Evolutionary conservation across 2,113 vertebrate genomes (phyloP).

Genomic region (Caranx ignobilis): DNA sequence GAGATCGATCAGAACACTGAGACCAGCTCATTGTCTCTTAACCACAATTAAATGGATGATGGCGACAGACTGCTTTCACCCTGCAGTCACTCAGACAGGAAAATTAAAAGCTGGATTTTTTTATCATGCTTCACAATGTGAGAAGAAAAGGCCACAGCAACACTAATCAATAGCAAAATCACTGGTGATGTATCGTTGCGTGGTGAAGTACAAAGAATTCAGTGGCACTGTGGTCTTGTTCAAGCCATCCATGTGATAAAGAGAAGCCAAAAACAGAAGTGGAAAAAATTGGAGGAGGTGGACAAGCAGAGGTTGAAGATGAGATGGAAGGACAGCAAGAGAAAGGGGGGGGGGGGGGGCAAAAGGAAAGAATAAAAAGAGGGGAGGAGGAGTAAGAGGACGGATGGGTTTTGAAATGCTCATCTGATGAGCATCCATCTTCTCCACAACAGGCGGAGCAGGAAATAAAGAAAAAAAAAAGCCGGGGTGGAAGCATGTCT

Average conservation of each 20-base stretch:
- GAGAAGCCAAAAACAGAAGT: constrained; percentile 15
- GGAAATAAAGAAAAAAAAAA: constrained; percentile 58
- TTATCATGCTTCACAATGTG: neutral
- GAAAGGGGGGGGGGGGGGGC: constrained; percentile 25
- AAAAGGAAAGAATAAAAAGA: constrained; percentile 36
- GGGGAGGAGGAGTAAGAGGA: constrained; percentile 44
- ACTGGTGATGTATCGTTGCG: neutral
- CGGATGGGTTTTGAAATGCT: constrained; percentile 62
- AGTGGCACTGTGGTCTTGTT: constrained; percentile 20
- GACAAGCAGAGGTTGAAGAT: constrained; percentile 44
- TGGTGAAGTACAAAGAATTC: constrained; percentile 14
- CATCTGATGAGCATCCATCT: constrained; percentile 58
- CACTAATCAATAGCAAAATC: constrained; percentile 12
- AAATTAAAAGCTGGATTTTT: constrained; percentile 27
- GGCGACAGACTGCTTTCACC: constrained; percentile 37
- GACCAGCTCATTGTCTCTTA: constrained; percentile 73
- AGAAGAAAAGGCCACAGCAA: constrained; percentile 32
- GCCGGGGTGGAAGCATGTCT: constrained; percentile 63
- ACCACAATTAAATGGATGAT: constrained; percentile 31
- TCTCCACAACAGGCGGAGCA: constrained; percentile 45
- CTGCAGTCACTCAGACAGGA: constrained; percentile 24
- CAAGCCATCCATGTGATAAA: constrained; percentile 13
- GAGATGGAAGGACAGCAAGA: constrained; percentile 38
- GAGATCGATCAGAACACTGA: constrained; percentile 64
- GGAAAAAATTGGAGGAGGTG: constrained; percentile 2